Evolutionary conservation across 2,113 vertebrate species (phyloP).

Genomic region (Melanostigma gelatinosum): DNA sequence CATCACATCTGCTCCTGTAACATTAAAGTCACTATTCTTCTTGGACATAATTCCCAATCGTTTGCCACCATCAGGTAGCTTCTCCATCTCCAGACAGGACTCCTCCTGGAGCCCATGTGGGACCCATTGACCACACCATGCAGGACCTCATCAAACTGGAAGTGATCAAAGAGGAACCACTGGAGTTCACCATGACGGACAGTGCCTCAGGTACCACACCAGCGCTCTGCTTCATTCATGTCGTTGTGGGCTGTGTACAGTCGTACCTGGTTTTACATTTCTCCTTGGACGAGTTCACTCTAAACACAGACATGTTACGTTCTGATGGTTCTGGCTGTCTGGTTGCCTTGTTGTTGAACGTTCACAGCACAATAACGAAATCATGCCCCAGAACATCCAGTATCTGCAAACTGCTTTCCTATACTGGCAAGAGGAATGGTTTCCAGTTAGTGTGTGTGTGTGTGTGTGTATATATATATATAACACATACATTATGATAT

Average conservation of each 20-base stretch:
- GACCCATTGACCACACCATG: constrained; percentile 38
- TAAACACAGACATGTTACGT: neutral
- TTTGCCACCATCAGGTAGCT: constrained; percentile 26
- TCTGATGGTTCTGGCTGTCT: too few relatives aligned
- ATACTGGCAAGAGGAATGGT: too few relatives aligned
- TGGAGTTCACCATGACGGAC: constrained; percentile 78
- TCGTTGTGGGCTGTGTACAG: neutral
- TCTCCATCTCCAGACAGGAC: constrained; percentile 41
- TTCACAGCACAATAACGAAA: too few relatives aligned
- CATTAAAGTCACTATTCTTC: neutral
- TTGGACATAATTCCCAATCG: neutral
- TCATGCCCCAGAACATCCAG: too few relatives aligned
- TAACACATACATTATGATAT: too few relatives aligned
- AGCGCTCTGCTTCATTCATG: neutral
- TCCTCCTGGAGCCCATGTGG: neutral
- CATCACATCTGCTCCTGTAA: neutral
- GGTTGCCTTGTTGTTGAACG: too few relatives aligned
- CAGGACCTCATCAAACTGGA: constrained; percentile 27
- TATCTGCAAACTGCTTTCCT: too few relatives aligned
- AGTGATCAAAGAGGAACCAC: constrained; percentile 51
- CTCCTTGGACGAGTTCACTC: neutral
- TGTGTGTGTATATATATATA: too few relatives aligned
- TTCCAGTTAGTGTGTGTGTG: too few relatives aligned
- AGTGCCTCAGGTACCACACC: constrained; percentile 75
- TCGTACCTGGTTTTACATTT: neutral